Conservation (phyloP, 2,888 invertebrate species). For the Polyommatus icarus region DNA sequence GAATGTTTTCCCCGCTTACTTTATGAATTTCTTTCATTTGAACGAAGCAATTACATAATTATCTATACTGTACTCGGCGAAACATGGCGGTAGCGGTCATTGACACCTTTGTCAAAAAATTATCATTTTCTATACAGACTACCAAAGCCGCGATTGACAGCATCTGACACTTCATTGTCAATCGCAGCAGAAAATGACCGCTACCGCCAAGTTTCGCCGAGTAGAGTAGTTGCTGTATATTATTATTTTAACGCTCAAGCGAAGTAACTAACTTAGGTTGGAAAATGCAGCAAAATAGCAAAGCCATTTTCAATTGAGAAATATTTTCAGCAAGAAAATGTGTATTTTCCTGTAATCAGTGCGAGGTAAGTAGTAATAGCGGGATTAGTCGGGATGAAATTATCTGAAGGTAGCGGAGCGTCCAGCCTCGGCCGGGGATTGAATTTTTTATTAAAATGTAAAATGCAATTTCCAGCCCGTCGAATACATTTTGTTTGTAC, state of each 20-base stretch:
- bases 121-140: no score
- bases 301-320: constrained; percentile 38
- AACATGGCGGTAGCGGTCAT: no score
- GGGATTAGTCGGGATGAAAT: constrained; percentile 43
- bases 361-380: constrained; percentile 43
- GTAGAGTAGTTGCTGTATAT: no score
- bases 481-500: constrained; percentile 40
- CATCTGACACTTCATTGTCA: no score
- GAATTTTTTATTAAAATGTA: constrained; percentile 43
- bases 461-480: constrained; percentile 42
- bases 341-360: constrained; percentile 43
- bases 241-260: not conserved
- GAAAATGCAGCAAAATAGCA: constrained; percentile 30
- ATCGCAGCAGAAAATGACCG: no score
- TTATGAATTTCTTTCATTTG: not conserved
- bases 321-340: constrained; percentile 39
- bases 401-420: constrained; percentile 39
- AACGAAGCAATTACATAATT: not conserved
- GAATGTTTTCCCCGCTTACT: not conserved
- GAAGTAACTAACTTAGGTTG: not conserved
- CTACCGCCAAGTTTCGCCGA: no score
- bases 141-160: no score
- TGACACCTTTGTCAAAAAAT: no score
- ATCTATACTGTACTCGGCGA: no score
- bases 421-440: constrained; percentile 38